Base-by-base conservation (phyloP, 2,113 vertebrate species). In the Uria aalge region DNA sequence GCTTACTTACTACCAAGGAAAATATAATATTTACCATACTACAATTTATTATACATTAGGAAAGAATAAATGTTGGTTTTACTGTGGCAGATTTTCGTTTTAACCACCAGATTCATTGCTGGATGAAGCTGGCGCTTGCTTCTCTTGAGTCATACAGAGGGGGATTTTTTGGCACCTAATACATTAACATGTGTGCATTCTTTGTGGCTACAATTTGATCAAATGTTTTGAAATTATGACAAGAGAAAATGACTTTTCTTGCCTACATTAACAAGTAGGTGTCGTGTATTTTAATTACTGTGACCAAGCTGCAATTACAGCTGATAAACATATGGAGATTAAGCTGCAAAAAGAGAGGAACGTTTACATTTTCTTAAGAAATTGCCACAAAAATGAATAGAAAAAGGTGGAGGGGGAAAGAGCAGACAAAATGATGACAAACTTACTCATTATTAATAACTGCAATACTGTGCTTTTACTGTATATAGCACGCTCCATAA, bases 171-270 rank as follows among this genome's bases (percentile, higher is more conserved):
- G 80, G 82, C 60, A 60, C 15, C 26, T 62, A 63, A 67, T 73
- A 41, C 27, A 12, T 30, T 75, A 63, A 26, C 30, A 47, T 94
- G 48, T 76, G 89, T 92, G 59, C 73, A 84, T 50, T 85, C 36
- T 94, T 36, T 76, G 40, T 90, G 50, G n/a, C 43, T 91, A 57
- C 78, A 71, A 69, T 81, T 53, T 68, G 56, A 92, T 88, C 74
- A 94, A 94, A 55, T 81, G 47, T 94, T 96, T 94, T 87, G 76
- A 86, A 87, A 91, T 43, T 64, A 19, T 72, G 66, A 72, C 59
- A 50, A 50, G 88, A 38, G 38, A 67, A 89, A 89, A 95, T 80
- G 15, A 72, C 24, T 93, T 82, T 94, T 66, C 26, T 57, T 94
- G 27, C 55, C 55, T 90, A 57, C 40, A 77, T 88, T 92, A 91